phyloP scores from a whole-genome alignment of 1,140 invertebrate species.

The Elymnias hypermnestra region DNA sequence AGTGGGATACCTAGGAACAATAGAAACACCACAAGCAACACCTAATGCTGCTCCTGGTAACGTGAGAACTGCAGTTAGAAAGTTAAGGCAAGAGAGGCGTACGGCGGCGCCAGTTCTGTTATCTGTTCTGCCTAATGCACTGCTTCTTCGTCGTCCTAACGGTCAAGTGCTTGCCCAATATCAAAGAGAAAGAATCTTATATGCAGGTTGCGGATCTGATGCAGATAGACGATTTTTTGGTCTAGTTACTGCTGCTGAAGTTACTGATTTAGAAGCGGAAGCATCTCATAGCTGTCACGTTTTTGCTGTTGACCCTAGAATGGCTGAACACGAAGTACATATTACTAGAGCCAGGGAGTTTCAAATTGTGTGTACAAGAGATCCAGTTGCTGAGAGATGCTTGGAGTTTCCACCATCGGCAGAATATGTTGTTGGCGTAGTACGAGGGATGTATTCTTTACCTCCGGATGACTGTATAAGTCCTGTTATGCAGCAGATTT shows the following conservation, averaged over 20 bases:
- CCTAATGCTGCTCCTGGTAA: slow-evolving; percentile 85
- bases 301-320: slow-evolving; percentile 92
- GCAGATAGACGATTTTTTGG: slow-evolving; percentile 95
- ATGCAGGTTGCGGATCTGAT: slow-evolving; percentile 92
- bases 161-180: slow-evolving; percentile 80
- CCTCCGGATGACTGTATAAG: slow-evolving; percentile 60
- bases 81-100: slow-evolving; percentile 92
- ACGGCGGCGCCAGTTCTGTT: slow-evolving; percentile 91
- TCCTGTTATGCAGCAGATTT: slow-evolving; percentile 61
- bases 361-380: slow-evolving; percentile 85
- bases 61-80: slow-evolving; percentile 88
- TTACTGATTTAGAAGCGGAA: slow-evolving; percentile 39
- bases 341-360: slow-evolving; percentile 85
- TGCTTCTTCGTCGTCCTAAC: slow-evolving; percentile 85
- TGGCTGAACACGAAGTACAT: slow-evolving; percentile 89
- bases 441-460: slow-evolving; percentile 81
- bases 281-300: slow-evolving; percentile 95
- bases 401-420: slow-evolving; percentile 93
- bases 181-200: slow-evolving; percentile 89
- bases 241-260: slow-evolving; percentile 84
- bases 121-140: slow-evolving; percentile 86
- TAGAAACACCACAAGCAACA: slow-evolving; percentile 94
- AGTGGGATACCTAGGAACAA: slow-evolving; percentile 95
- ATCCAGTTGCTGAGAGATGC: slow-evolving; percentile 83
- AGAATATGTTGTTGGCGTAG: slow-evolving; percentile 87